These are phyloP conservation scores for Catharus ustulatus DNA, from an alignment of 2,797 vertebrate genomes.

Conservation along the genomic window DNA sequence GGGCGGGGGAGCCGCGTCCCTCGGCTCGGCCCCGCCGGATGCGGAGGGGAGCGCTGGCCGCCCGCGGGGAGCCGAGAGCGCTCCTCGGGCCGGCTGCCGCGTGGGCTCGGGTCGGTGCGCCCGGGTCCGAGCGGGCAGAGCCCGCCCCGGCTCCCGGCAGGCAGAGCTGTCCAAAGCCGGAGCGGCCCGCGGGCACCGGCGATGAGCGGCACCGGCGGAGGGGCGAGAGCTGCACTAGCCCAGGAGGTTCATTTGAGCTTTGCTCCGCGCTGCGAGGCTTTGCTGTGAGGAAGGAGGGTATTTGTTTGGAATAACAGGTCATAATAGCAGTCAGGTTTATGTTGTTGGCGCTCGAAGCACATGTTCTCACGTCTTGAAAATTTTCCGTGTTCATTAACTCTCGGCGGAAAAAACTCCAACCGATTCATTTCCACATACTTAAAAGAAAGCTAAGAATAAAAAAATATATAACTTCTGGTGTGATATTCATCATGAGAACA, in stretches of 20 bases:
- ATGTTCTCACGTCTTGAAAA: not conserved
- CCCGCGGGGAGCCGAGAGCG: not conserved
- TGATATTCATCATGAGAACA: not conserved
- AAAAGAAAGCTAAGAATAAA: not conserved
- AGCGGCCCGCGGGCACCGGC: not conserved
- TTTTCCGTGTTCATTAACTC: not conserved
- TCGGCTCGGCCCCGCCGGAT: conserved; percentile 16
- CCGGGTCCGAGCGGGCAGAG: not conserved
- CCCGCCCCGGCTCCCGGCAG: not conserved
- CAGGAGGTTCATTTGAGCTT: rapidly evolving
- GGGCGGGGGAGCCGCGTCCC: conserved; percentile 70
- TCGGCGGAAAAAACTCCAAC: rapidly evolving
- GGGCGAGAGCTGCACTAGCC: rapidly evolving
- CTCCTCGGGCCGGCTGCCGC: not conserved
- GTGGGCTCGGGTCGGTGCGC: no score
- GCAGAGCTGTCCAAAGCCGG: not conserved
- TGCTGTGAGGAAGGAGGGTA: not conserved
- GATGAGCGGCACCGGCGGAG: rapidly evolving
- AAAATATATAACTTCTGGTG: not conserved
- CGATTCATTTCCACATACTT: not conserved
- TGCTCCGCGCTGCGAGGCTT: rapidly evolving
- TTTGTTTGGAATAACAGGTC: not conserved
- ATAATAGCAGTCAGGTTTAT: not conserved
- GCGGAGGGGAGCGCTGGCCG: not conserved
- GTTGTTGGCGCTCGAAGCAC: not conserved